Evolutionary conservation across 2,888 invertebrate species (phyloP).

Genomic region (Acrobasis repandana): DNA sequence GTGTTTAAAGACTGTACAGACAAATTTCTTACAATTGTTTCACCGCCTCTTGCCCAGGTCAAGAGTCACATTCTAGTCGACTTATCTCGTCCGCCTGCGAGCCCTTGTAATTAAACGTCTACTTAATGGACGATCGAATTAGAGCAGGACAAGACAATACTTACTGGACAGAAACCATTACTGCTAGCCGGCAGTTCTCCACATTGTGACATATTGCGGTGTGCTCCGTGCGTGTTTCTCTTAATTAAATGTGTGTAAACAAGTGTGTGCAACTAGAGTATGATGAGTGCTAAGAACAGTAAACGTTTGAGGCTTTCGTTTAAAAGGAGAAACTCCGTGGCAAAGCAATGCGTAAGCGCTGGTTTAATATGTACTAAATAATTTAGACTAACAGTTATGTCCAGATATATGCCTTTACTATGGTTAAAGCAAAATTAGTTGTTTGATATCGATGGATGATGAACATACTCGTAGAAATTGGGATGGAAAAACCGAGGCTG

Average conservation of each 20-base stretch:
- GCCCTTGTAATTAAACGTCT: slow-evolving; percentile 26
- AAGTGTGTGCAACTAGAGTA: background rate
- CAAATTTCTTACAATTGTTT: too few species aligned
- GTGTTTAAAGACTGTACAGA: too few species aligned
- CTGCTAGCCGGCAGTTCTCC: slow-evolving; percentile 44
- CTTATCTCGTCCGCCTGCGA: slow-evolving; percentile 20
- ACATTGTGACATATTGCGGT: slow-evolving; percentile 56
- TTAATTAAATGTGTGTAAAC: background rate
- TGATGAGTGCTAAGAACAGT: slow-evolving; percentile 27
- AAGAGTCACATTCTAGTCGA: slow-evolving; percentile 16
- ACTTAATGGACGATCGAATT: slow-evolving; percentile 62
- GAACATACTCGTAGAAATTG: too few species aligned
- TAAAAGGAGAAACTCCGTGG: slow-evolving; percentile 35
- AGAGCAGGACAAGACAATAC: slow-evolving; percentile 62
- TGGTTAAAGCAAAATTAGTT: too few species aligned
- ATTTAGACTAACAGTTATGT: background rate
- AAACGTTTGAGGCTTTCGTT: slow-evolving; percentile 32
- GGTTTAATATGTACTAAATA: background rate
- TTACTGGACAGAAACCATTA: slow-evolving; percentile 61
- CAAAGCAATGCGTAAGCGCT: slow-evolving; percentile 38
- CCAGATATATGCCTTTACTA: too few species aligned
- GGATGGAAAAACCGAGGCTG: background rate
- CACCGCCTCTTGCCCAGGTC: background rate
- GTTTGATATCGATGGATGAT: too few species aligned
- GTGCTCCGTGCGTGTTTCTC: slow-evolving; percentile 14